Base-by-base conservation (phyloP, 2,888 invertebrate species). In the Chamaedrilus cognettii region DNA sequence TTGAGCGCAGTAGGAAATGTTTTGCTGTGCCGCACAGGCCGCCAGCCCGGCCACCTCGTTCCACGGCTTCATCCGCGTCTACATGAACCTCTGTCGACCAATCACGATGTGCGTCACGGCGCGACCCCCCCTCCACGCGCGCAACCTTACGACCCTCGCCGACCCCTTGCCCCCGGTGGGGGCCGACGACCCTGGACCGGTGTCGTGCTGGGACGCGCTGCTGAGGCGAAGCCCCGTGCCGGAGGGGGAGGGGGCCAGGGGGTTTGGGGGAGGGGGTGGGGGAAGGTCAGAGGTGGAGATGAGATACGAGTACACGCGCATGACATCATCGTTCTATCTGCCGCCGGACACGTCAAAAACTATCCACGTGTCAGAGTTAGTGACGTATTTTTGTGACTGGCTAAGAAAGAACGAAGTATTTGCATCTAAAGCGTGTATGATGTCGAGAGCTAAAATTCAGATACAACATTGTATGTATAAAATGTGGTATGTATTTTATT, bases 331-430 rank as follows among this genome's bases (percentile, higher is more conserved):
- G 31, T 87, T 87, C 78, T 87, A 86, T 76, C 83, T 87, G 77
- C 87, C 87, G 2, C 78, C 86, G 60, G 86, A 87, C 76, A 87
- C 87, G 4, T 84, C 85, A 57, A 87, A 87, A 75, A 86, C 86
- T 52, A 83, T 87, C 67, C 86, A 87, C 74, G 80, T 86, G 65
- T 56, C 63, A 50, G 70, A 72, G 74, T 74, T 3, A 1, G 28
- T 55, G 7, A 42, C 42, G n/a, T n/a, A n/a, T n/a, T n/a, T n/a
- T n/a, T n/a, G n/a, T n/a, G n/a, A n/a, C n/a, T n/a, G n/a, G n/a
- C n/a, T n/a, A n/a, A n/a, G n/a, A n/a, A n/a, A n/a, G n/a, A n/a
- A n/a, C n/a, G n/a, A n/a, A n/a, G n/a, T n/a, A n/a, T n/a, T n/a
- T n/a, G n/a, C n/a, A n/a, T n/a, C n/a, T n/a, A n/a, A n/a, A n/a